Conservation (phyloP, 2,113 vertebrate species). For the Diadophis punctatus region DNA sequence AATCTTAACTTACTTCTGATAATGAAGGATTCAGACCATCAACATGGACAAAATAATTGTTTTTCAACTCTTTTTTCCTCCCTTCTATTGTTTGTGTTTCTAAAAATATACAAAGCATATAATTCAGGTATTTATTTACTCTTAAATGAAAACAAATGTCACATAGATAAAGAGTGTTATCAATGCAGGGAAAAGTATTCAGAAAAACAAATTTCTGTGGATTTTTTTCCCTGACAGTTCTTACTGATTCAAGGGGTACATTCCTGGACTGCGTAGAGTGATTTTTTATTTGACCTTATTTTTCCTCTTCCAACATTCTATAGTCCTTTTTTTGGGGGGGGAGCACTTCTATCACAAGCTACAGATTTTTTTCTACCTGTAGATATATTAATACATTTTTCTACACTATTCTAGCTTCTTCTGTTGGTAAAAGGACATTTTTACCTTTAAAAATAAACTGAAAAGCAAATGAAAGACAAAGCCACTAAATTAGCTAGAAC, state of each 20-base stretch:
- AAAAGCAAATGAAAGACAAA: too few relatives aligned
- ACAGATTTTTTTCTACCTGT: too few relatives aligned
- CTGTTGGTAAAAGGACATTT: too few relatives aligned
- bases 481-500: too few relatives aligned
- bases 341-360: too few relatives aligned
- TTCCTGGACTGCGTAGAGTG: neutral
- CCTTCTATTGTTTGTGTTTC: slow-evolving; percentile 34
- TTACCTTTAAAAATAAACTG: too few relatives aligned
- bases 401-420: too few relatives aligned
- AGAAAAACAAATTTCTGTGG: neutral
- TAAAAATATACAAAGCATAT: slow-evolving; percentile 25
- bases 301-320: neutral
- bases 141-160: neutral
- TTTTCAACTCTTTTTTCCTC: slow-evolving; percentile 2
- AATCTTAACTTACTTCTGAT: slow-evolving; percentile 58
- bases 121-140: neutral
- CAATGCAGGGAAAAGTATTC: neutral
- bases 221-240: neutral
- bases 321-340: neutral
- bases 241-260: neutral
- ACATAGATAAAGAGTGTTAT: neutral
- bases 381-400: too few relatives aligned
- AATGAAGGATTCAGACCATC: slow-evolving; percentile 47
- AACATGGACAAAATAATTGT: slow-evolving; percentile 30
- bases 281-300: neutral